phyloP scores from a whole-genome alignment of 2,113 vertebrate genomes.

The Anhinga anhinga region DNA sequence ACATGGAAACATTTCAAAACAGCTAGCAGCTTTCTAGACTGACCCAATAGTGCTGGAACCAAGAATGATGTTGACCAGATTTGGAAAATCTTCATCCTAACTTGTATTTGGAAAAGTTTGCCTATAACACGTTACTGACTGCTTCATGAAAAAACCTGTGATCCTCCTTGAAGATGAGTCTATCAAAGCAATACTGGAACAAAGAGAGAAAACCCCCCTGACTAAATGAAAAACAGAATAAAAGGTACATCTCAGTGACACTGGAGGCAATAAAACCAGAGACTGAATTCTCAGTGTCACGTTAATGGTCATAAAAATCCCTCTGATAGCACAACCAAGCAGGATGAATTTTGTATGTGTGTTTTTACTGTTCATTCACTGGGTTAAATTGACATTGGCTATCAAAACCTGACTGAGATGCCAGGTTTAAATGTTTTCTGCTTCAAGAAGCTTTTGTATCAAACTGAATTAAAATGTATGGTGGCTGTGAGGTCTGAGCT shows the following conservation, averaged over 20 bases:
- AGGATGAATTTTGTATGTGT: not conserved
- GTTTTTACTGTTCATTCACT: not conserved
- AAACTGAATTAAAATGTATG: not conserved
- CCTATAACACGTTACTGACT: not conserved
- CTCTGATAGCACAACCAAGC: not conserved
- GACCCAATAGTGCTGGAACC: not conserved
- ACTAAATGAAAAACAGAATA: not conserved
- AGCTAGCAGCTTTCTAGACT: not conserved
- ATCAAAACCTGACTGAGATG: not conserved
- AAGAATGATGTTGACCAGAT: rapidly evolving
- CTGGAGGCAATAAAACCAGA: not conserved
- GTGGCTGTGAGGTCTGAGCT: not conserved
- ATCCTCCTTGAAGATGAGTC: not conserved
- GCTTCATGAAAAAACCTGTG: not conserved
- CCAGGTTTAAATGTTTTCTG: not conserved
- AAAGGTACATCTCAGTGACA: not conserved
- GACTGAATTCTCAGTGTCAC: not conserved
- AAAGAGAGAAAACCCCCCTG: not conserved
- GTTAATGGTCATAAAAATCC: not conserved
- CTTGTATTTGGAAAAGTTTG: not conserved
- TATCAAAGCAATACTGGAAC: not conserved
- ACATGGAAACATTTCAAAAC: not conserved
- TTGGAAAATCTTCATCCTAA: not conserved
- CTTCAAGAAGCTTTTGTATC: not conserved
- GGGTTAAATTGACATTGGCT: not conserved